Percentiles rank a stretch among this genome's conserved stretches.
Evolutionary conservation across 2,797 vertebrate species (phyloP).

Genomic region (Rhadinocentrus ornatus): DNA sequence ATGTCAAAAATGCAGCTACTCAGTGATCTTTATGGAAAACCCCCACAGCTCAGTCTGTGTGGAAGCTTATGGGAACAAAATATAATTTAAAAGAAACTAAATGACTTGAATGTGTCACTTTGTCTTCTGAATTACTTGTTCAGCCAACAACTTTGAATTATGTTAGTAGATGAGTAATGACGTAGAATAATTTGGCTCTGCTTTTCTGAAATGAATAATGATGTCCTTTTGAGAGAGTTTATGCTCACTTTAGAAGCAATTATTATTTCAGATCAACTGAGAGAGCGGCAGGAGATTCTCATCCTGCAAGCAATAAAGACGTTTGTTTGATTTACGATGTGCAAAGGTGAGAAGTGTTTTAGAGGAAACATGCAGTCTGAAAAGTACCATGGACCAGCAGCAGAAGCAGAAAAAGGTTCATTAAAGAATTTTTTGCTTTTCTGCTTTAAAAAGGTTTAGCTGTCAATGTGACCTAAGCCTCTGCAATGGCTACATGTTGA

Average conservation of each 20-base stretch:
- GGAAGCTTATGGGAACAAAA: conserved; percentile 15
- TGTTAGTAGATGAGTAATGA: conserved; percentile 65
- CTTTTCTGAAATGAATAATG: conserved; percentile 63
- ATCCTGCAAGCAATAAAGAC: conserved; percentile 22
- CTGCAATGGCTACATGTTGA: neutral
- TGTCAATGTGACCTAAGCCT: neutral
- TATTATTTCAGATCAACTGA: conserved; percentile 67
- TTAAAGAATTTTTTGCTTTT: neutral
- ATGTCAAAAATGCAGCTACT: conserved; percentile 12
- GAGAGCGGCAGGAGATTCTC: conserved; percentile 51
- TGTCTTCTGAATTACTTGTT: conserved; percentile 50
- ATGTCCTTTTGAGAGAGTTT: conserved; percentile 58
- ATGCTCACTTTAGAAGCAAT: conserved; percentile 40
- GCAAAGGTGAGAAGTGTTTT: conserved; percentile 24
- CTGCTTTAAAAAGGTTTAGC: too few species aligned
- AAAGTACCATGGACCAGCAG: neutral
- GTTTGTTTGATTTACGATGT: conserved; percentile 43
- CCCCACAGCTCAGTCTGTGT: conserved; percentile 20
- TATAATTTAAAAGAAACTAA: neutral
- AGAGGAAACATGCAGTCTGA: neutral
- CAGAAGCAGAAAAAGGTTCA: neutral
- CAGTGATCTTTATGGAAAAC: conserved; percentile 29
- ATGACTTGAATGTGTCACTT: conserved; percentile 7
- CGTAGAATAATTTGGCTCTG: conserved; percentile 39
- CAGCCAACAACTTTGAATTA: conserved; percentile 49